phyloP scores from a whole-genome alignment of 2,888 invertebrate genomes.

The Cremastinae sp. region DNA sequence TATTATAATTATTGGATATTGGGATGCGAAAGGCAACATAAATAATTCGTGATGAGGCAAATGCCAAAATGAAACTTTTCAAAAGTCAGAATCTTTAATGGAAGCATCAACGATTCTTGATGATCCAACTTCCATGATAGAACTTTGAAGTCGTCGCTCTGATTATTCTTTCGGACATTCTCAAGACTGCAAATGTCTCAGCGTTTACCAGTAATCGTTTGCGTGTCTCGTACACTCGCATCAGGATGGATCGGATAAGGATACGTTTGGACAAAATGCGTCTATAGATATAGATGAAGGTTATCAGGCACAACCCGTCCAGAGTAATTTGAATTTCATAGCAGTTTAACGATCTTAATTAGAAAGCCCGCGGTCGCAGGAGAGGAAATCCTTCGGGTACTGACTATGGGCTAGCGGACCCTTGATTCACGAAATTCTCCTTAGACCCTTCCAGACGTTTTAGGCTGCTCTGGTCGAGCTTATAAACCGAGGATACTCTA shows the following conservation, averaged over 20 bases:
- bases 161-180: slow-evolving; percentile 39
- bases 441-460: slow-evolving; percentile 54
- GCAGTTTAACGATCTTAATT: slow-evolving; percentile 80
- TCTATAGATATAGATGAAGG: slow-evolving; percentile 5
- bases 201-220: neutral
- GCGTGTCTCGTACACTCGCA: slow-evolving; percentile 58
- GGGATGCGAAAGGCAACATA: neutral
- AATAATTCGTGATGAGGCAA: neutral
- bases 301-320: slow-evolving; percentile 67
- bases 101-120: neutral
- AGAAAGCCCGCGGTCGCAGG: slow-evolving; percentile 71
- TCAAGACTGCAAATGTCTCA: slow-evolving; percentile 23
- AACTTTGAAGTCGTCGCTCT: slow-evolving; percentile 21
- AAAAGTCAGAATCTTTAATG: neutral
- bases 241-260: slow-evolving; percentile 67
- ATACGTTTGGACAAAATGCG: slow-evolving; percentile 49
- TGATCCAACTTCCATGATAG: neutral
- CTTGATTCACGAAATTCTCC: slow-evolving; percentile 71
- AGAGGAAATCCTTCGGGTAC: slow-evolving; percentile 57
- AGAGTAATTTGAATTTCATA: slow-evolving; percentile 79
- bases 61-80: neutral
- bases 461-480: slow-evolving; percentile 55
- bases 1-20: slow-evolving; percentile 68
- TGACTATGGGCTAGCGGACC: slow-evolving; percentile 49
- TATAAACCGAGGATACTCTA: slow-evolving; percentile 71